Evolutionary conservation across 2,797 vertebrate genomes (phyloP), one percentile per base, ranked within the genome.

Genomic region (Garrulus glandarius): DNA sequence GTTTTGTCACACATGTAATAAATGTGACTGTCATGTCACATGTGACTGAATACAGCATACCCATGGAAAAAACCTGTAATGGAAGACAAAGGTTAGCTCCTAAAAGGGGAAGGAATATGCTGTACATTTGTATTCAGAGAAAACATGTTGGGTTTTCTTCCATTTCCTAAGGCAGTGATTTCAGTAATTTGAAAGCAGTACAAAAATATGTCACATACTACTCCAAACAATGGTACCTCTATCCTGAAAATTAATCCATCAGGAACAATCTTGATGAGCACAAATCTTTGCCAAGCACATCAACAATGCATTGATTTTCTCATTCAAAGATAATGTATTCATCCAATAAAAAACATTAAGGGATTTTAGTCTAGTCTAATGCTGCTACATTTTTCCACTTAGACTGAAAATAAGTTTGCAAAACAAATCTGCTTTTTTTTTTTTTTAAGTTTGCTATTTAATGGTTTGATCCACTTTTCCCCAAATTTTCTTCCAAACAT

Each of bases 131-230:
- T 52, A 77, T 92, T 84, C 77, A 71, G 50, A 72, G 20, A 17
- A 90, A 89, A 84, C 36, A 61, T 0, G 1, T 13, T 52, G 41
- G 1, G 0, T 23, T 63, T 70, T 39, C 81, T 36, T 27, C 10
- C 57, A 44, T 78, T 86, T 75, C 44, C 29, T 69, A 83, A 91
- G 59, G 76, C 65, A 84, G 39, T 4, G 5, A 92, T 89, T 91
- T 91, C 47, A 93, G 50, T n/a, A 32, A 69, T 84, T 94, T 92
- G 47, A 96, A 96, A 86, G 59, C 92, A 79, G 39, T 71, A 78
- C 36, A 80, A 44, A 92, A 94, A 95, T 87, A 83, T 64, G 85
- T 47, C 67, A 79, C 50, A 46, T 43, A 59, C 30, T 68, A 79
- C 68, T 90, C 32, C 50, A 91, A 94, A 84, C 34, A 92, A 41